Conservation (phyloP, 2,113 vertebrate genomes). For the Hydropotes inermis region DNA sequence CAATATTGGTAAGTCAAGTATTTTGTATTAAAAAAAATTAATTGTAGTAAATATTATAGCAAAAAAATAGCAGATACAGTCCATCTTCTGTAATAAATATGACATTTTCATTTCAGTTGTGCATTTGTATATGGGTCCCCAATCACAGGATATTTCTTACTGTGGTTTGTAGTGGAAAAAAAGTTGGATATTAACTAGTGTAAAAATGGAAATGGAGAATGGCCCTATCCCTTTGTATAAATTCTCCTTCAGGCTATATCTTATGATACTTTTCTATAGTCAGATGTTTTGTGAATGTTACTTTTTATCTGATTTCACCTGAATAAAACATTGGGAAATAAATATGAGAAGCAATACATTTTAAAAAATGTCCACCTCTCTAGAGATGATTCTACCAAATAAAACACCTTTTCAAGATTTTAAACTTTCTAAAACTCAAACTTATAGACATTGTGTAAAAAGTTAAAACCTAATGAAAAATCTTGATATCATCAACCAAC, state of each 20-base stretch:
- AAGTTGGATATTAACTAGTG: background rate
- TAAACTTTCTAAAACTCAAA: background rate
- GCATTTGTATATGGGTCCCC: background rate
- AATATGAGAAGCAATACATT: background rate
- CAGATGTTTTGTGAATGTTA: background rate
- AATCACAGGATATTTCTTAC: background rate
- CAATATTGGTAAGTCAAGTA: background rate
- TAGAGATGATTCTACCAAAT: background rate
- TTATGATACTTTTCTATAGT: background rate
- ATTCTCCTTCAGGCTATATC: background rate
- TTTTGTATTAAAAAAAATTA: background rate
- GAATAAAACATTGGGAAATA: background rate
- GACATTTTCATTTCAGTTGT: background rate
- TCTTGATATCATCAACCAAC: background rate
- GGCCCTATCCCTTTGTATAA: background rate
- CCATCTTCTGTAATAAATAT: background rate
- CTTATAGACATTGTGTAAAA: background rate
- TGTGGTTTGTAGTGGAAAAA: background rate
- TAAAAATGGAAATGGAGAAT: background rate
- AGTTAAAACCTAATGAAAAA: conserved; percentile 10
- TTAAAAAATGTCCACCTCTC: background rate
- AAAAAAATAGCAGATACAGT: background rate
- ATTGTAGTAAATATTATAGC: background rate
- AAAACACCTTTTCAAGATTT: background rate
- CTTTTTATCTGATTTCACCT: conserved; percentile 2